Evolutionary conservation across 2,113 vertebrate genomes (phyloP), one percentile per base, ranked within the genome.

Genomic region (Ammospiza caudacuta): DNA sequence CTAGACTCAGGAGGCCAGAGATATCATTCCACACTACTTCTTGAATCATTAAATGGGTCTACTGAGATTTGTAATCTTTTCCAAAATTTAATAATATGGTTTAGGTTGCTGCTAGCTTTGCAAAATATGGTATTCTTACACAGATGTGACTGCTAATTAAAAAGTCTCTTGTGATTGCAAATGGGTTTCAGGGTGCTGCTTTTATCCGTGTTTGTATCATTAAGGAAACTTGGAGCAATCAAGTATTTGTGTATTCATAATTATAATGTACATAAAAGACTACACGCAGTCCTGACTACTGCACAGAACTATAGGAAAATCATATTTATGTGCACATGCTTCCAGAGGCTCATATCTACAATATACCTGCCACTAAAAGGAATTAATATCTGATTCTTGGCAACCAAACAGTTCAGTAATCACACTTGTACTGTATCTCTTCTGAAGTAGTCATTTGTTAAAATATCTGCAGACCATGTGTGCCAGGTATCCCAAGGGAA

Each of bases 61-160:
- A 58, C 19, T 68, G 97, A 97, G 98, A 94, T 87, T 96, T 96
- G 77, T 64, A 86, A 31, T 83, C 81, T 97, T 94, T 95, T 94
- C 86, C 87, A 97, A 97, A 98, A 96, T 97, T 97, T 97, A 97
- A 95, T 97, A 98, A 97, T 93, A 88, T 20, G 9, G 52, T 80
- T 97, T 97, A 94, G 75, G 44, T 96, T 98, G 93, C 95, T 98
- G 97, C 97, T 97, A 96, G 83, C 92, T 94, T 94, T 96, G 97
- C 97, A 97, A 96, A 98, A 96, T 96, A 93, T 27, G 93, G 81
- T 92, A 67, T 95, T 97, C 89, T 87, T 87, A 89, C 96, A 95
- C 97, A 98, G 97, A 97, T 98, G 97, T 97, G 96, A 87, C 86
- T 97, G 86, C 96, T 98, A 98, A 98, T 98, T 98, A 97, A 97